Percentiles rank a stretch among this genome's conserved stretches.
These are phyloP conservation scores for Paradoxurus hermaphroditus DNA, from an alignment of 2,113 vertebrate species.

Conservation along the genomic window DNA sequence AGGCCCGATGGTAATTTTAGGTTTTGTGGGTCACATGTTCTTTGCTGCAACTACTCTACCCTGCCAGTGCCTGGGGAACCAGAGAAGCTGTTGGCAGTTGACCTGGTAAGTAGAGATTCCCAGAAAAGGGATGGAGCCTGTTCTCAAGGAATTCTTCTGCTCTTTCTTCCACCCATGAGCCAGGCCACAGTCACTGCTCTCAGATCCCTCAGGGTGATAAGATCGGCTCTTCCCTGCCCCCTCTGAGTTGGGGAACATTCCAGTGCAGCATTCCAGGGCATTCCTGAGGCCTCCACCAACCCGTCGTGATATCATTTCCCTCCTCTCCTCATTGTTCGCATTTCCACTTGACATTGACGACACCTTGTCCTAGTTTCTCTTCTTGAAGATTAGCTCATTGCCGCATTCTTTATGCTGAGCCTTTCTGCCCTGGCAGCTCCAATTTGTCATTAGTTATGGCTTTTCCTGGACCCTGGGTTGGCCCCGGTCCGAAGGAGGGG, in stretches of 20 bases:
- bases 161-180: neutral
- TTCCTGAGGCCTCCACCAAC: neutral
- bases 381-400: conserved; percentile 59
- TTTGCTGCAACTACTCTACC: neutral
- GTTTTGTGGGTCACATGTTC: neutral
- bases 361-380: conserved; percentile 63
- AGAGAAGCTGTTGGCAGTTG: neutral
- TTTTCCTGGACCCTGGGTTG: conserved; percentile 35
- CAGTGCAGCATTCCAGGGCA: neutral
- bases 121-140: neutral
- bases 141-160: neutral
- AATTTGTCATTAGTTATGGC: conserved; percentile 1
- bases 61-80: neutral
- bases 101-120: neutral
- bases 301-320: neutral
- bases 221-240: neutral
- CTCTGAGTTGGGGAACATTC: neutral
- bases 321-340: neutral
- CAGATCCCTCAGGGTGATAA: neutral
- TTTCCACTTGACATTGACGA: conserved; percentile 52
- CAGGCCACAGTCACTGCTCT: neutral
- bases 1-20: neutral
- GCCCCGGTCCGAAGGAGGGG: neutral
- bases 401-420: neutral
- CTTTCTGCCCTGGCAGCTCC: conserved; percentile 50